Evolutionary conservation across 1,140 invertebrate species (phyloP), one percentile per base, ranked within the genome.

Genomic region (Nasonia giraulti): DNA sequence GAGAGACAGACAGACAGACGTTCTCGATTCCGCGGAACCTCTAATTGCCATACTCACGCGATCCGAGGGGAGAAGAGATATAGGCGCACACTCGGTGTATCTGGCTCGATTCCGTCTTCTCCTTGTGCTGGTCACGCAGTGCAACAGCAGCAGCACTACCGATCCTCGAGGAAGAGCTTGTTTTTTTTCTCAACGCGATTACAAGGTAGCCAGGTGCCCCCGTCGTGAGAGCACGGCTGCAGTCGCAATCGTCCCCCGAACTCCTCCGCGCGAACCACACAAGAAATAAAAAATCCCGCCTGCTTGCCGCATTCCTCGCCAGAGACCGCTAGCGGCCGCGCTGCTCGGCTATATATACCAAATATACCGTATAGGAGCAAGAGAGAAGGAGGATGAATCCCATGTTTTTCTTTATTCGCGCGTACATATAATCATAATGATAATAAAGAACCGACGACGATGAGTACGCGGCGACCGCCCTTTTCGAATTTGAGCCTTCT

Each of bases 231-330:
- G 17, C 55, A n/a, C 55, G 55, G 55, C 40, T 44, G 40, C 55
- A 62, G 55, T 62, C 55, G 6, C 55, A 62, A 17, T 62, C 55
- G 37, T 66, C 55, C 75, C 71, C 80, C 73, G 33, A 89, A 89
- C 91, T 91, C 87, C 89, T 91, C 88, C 89, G 88, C 89, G 87
- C 55, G 17, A 17, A 62, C 55, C 87, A 77, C 73, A 91, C 86
- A 87, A 89, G 89, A 91, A 91, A 92, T 91, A 92, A 92, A 66
- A 93, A 93, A 92, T 90, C 40, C 50, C 17, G 40, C 27, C n/a
- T 89, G 84, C 75, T 91, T 91, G 31, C 20, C 87, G 77, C 91
- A 93, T 92, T 93, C 91, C 91, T 92, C 92, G 89, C 31, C 85
- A 90, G 91, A 86, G 89, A 62, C 20, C 55, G 55, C 55, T 62